Evolutionary conservation across 2,113 vertebrate species (phyloP).

Genomic region (Elanus axillaris): DNA sequence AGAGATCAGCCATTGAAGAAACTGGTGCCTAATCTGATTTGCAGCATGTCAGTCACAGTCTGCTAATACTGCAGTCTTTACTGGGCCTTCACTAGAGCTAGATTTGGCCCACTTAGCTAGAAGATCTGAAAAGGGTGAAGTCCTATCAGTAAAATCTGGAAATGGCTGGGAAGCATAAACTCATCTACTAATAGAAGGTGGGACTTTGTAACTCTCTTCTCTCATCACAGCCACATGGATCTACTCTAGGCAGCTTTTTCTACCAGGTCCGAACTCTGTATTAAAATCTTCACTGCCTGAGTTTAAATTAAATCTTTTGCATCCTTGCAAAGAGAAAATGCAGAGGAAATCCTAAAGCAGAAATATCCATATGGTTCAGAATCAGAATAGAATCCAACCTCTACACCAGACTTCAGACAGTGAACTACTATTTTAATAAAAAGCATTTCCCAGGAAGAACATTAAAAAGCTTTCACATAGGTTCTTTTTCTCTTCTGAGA

Average conservation of each 20-base stretch:
- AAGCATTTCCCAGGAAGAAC: background rate
- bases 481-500: background rate
- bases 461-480: background rate
- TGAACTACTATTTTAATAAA: background rate
- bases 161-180: background rate
- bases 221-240: background rate
- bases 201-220: background rate
- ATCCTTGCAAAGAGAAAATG: background rate
- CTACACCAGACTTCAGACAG: background rate
- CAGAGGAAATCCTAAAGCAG: background rate
- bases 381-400: background rate
- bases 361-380: background rate
- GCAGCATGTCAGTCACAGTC: background rate
- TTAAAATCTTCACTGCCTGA: background rate
- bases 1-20: background rate
- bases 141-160: background rate
- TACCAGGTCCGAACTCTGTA: background rate
- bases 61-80: background rate
- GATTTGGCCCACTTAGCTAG: background rate
- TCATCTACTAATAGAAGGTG: background rate
- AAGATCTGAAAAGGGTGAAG: background rate
- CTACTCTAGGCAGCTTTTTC: background rate
- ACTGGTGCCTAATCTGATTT: background rate
- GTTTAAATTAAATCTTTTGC: conserved; percentile 4
- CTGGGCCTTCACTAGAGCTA: background rate